Evolutionary conservation across 2,113 vertebrate species (phyloP).

Genomic region (Platichthys stellatus): DNA sequence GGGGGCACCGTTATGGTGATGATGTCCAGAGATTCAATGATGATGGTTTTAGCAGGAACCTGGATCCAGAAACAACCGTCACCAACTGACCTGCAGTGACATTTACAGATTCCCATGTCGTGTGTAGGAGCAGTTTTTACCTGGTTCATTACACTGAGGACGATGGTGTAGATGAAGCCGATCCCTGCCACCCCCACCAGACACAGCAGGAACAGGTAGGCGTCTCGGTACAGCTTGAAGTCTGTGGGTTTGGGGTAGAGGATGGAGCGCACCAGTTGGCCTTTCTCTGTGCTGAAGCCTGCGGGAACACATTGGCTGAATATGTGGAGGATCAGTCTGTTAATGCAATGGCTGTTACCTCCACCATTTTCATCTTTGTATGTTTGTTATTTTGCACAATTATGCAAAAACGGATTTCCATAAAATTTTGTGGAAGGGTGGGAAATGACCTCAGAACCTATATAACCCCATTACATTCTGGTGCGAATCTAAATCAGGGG

Average conservation of each 20-base stretch:
- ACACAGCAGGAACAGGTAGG: conserved; percentile 93
- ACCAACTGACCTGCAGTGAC: neutral
- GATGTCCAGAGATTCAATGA: conserved; percentile 94
- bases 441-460: too few relatives aligned
- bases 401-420: too few relatives aligned
- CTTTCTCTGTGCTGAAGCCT: conserved; percentile 97
- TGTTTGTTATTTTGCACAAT: too few relatives aligned
- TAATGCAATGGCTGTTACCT: too few relatives aligned
- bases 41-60: conserved; percentile 86
- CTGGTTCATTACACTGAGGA: conserved; percentile 89
- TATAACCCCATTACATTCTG: too few relatives aligned
- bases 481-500: too few relatives aligned
- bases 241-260: conserved; percentile 97
- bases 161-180: conserved; percentile 92
- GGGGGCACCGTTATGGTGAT: conserved; percentile 97
- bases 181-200: conserved; percentile 91
- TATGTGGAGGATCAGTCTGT: neutral
- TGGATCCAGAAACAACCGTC: conserved; percentile 49
- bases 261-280: conserved; percentile 94
- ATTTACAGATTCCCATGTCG: neutral
- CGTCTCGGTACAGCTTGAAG: conserved; percentile 96
- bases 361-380: too few relatives aligned
- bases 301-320: conserved; percentile 17
- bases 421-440: too few relatives aligned
- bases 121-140: conserved; percentile 61